Conservation (phyloP, 2,888 invertebrate genomes). For the Drosophila macrospina region DNA sequence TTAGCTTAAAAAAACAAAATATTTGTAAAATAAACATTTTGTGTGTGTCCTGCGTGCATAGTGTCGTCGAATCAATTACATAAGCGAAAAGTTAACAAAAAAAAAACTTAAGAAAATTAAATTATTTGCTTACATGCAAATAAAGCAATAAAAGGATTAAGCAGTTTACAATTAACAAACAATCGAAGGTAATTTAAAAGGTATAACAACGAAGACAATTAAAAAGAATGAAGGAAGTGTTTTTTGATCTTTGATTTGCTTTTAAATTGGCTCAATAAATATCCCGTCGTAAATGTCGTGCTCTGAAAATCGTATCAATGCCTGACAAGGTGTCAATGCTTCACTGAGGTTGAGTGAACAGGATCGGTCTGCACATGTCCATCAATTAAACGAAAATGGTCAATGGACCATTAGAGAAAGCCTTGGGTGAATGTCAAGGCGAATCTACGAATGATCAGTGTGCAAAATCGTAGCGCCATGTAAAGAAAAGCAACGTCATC, state of each 20-base stretch:
- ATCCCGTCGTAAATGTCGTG: constrained; percentile 26
- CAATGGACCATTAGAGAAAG: constrained; percentile 76
- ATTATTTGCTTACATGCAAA: constrained; percentile 32
- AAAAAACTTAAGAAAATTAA: not conserved
- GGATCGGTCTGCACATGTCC: constrained; percentile 68
- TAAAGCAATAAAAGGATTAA: constrained; percentile 42
- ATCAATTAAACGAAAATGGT: constrained; percentile 80
- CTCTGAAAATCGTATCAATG: constrained; percentile 46
- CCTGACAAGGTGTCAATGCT: constrained; percentile 74
- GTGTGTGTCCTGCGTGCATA: constrained; percentile 61
- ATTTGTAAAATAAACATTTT: constrained; percentile 20
- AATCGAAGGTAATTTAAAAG: constrained; percentile 42
- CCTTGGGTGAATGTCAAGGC: constrained; percentile 72
- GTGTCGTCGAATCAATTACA: constrained; percentile 27
- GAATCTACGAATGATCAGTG: constrained; percentile 42
- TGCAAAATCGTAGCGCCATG: constrained; percentile 28
- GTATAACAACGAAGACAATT: constrained; percentile 9
- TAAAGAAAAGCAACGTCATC: constrained; percentile 44
- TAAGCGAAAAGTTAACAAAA: constrained; percentile 1
- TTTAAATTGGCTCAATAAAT: constrained; percentile 15
- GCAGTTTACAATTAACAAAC: not conserved
- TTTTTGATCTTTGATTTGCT: constrained; percentile 2
- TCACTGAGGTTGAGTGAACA: constrained; percentile 46
- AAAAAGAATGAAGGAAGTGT: constrained; percentile 17
- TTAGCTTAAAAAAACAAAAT: constrained; percentile 13